Base-by-base conservation (phyloP, 2,797 vertebrate species). In the Ptychadena robeensis region DNA sequence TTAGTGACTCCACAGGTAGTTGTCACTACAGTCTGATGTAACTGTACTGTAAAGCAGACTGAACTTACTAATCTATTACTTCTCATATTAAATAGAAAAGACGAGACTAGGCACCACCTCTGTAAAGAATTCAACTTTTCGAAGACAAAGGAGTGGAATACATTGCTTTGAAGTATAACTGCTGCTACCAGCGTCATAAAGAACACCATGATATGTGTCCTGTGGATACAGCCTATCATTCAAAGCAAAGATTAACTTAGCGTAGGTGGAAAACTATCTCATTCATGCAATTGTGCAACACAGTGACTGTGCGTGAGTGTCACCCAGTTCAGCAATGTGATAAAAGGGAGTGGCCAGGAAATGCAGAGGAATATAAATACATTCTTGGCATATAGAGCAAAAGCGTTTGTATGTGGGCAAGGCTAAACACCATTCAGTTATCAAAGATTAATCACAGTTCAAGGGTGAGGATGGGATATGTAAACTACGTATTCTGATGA, bases 241-340 rank as follows among this genome's bases (percentile, higher is more conserved):
- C 37, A 85, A 66, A 81, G 72, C 73, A 85, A 84, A 80, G 83
- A 80, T 85, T 64, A 85, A 53, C 72, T 44, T 18, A 57, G 78
- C 65, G 83, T 85, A 57, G 83, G 83, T 35, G 83, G 78, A 81
- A 76, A 85, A 81, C 72, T 84, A 68, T 82, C 81, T 70, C 78
- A 85, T 85, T 85, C 83, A 85, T 81, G 78, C 78, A 85, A 65
- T 85, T 85, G 78, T 85, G 83, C 79, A 85, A 85, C 31, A 71
- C 32, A 83, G 82, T 80, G 78, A 76, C 72, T 85, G 83, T 81
- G 78, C 77, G 65, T 66, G 82, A 79, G 82, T 84, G 83, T 85
- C 83, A 81, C 78, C 65, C 38, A 70, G 78, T 81, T 76, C 78
- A 85, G 72, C 70, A 85, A 85, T 71, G 78, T 70, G 65, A 81